These are phyloP conservation scores for Saxicola maurus DNA, from an alignment of 2,797 vertebrate genomes.

Conservation along the genomic window DNA sequence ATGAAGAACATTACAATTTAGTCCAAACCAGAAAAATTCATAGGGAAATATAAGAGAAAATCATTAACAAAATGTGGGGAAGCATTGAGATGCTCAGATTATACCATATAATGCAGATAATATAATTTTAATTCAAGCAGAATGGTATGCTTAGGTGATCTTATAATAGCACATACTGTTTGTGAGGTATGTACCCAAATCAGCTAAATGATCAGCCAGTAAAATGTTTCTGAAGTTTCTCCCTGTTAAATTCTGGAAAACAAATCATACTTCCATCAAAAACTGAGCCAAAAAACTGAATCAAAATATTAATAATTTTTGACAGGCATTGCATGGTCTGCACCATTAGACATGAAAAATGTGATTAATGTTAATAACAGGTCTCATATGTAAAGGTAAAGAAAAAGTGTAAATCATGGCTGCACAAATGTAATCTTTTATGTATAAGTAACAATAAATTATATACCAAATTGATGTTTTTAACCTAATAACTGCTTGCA, in stretches of 20 bases:
- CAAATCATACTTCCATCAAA: slow-evolving; percentile 14
- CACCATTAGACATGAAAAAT: neutral
- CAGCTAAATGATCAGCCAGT: neutral
- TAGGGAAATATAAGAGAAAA: neutral
- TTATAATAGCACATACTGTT: neutral
- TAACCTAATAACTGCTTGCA: neutral
- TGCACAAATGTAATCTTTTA: neutral
- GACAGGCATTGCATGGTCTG: neutral
- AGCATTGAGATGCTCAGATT: neutral
- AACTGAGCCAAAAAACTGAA: neutral
- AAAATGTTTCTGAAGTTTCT: slow-evolving; percentile 17
- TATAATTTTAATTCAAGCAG: neutral
- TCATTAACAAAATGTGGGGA: neutral
- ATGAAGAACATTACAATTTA: neutral
- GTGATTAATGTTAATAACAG: neutral
- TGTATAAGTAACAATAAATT: neutral
- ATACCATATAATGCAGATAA: neutral
- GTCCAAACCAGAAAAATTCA: neutral
- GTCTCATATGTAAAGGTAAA: neutral
- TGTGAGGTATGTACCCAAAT: neutral
- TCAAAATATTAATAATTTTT: neutral
- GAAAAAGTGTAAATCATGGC: neutral
- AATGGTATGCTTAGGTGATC: neutral
- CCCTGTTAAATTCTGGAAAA: slow-evolving; percentile 35
- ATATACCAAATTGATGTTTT: neutral